These are phyloP conservation scores for Artemia franciscana DNA, from an alignment of 1,140 invertebrate genomes.

Conservation along the genomic window DNA sequence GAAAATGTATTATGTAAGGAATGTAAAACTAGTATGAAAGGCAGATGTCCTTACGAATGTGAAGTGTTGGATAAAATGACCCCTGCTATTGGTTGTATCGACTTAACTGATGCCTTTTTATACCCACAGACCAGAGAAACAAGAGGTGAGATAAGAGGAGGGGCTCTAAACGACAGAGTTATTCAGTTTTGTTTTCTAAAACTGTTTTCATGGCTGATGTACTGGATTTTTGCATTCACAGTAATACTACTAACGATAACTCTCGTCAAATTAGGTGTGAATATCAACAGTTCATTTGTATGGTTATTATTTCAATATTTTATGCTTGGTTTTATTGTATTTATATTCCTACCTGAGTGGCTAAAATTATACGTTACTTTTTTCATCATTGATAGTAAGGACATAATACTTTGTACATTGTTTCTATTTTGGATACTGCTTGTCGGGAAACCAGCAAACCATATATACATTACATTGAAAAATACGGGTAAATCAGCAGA, in stretches of 20 bases:
- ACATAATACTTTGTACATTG: not conserved
- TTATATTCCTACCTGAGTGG: not conserved
- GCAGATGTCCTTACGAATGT: not conserved
- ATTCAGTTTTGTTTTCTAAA: not conserved
- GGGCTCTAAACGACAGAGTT: not conserved
- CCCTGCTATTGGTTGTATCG: not conserved
- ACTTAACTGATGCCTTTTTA: not conserved
- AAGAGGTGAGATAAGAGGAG: not conserved
- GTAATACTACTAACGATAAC: not conserved
- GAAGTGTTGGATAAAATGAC: not conserved
- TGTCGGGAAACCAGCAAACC: not conserved
- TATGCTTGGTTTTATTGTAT: not conserved
- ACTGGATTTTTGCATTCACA: not conserved
- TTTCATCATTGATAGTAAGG: not conserved
- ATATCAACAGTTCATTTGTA: not conserved
- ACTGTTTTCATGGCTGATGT: not conserved
- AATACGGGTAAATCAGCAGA: not conserved
- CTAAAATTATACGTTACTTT: not conserved
- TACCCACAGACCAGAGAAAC: not conserved
- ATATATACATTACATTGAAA: not conserved
- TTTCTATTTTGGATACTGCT: not conserved
- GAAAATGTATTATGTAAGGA: not conserved
- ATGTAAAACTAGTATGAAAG: not conserved
- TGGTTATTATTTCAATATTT: not conserved
- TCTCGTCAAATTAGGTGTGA: not conserved